Evolutionary conservation across 2,797 vertebrate genomes (phyloP).

Genomic region (Octomys mimax): DNA sequence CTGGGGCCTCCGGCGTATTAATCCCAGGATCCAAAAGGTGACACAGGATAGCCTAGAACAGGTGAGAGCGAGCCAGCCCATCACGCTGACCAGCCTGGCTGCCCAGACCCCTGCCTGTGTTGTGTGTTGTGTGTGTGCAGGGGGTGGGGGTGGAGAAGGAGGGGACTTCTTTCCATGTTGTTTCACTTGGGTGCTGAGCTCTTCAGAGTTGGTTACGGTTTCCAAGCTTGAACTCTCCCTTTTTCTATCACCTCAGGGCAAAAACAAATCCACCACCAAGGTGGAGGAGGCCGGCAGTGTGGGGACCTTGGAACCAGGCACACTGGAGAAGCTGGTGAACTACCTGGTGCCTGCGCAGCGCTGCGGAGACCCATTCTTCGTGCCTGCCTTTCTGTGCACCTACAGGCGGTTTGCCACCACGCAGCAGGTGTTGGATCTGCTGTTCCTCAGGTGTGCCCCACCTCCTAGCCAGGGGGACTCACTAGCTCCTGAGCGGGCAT

Average conservation of each 20-base stretch:
- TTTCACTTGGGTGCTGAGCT: too few species aligned
- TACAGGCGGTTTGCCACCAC: conserved; percentile 94
- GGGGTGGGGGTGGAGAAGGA: too few species aligned
- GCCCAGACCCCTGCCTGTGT: background rate
- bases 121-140: background rate
- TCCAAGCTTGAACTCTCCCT: too few species aligned
- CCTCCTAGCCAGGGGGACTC: background rate
- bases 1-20: background rate
- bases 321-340: conserved; percentile 95
- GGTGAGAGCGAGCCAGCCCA: background rate
- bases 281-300: conserved; percentile 95
- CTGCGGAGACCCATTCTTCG: conserved; percentile 95
- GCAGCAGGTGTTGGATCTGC: conserved; percentile 95
- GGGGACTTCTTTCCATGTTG: too few species aligned
- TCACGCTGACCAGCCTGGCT: background rate
- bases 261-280: conserved; percentile 92
- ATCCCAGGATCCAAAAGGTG: background rate
- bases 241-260: conserved; percentile 83
- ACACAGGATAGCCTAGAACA: background rate
- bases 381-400: conserved; percentile 96
- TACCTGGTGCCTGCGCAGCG: conserved; percentile 95
- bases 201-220: too few species aligned
- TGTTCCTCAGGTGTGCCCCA: conserved; percentile 92
- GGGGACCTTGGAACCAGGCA: conserved; percentile 94
- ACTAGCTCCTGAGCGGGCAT: background rate